Base-by-base conservation (phyloP, 2,113 vertebrate genomes). In the Helogale parvula region DNA sequence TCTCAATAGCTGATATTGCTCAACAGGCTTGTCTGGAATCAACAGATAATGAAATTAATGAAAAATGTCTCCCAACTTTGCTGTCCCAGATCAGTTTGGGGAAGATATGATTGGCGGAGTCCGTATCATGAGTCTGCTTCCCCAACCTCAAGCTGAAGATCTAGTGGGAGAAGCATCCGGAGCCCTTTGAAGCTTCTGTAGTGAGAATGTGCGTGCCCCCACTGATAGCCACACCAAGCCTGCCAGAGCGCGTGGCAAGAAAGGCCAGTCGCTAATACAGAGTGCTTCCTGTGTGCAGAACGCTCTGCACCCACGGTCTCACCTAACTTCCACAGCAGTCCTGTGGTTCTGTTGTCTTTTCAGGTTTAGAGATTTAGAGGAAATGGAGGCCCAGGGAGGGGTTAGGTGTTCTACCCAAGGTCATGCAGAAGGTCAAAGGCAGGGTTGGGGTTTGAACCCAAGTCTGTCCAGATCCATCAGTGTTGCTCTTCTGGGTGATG, bases 151-250 rank as follows among this genome's bases (percentile, higher is more conserved):
- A 16, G 71, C 68, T 82, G 65, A 45, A 80, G 71, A 19, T 38
- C 65, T 81, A 50, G n/a, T 65, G 52, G n/a, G 11, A 74, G 54
- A 21, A 88, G 41, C 0, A 3, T 54, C 47, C 27, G 60, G 63
- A 57, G 19, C 11, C 15, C 1, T 1, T n/a, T 83, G 10, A 35
- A 13, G 19, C 47, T 82, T 91, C 50, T 76, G 12, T 19, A 52
- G 23, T 7, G 23, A 87, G 7, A 31, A 76, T 50, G 10, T 0
- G 0, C 33, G 21, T 68, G 9, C 21, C 15, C 65, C 2, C 11
- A 52, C 5, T 27, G 47, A 19, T 47, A 23, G 15, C 84, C 33
- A 14, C 4, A 54, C 23, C 11, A 8, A 23, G 38, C 52, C 33
- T 10, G 3, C 9, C 31, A 7, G 3, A 4, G 33, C 7, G 1